Evolutionary conservation across 2,797 vertebrate genomes (phyloP), one percentile per base, ranked within the genome.

Genomic region (Gorsachius magnificus): DNA sequence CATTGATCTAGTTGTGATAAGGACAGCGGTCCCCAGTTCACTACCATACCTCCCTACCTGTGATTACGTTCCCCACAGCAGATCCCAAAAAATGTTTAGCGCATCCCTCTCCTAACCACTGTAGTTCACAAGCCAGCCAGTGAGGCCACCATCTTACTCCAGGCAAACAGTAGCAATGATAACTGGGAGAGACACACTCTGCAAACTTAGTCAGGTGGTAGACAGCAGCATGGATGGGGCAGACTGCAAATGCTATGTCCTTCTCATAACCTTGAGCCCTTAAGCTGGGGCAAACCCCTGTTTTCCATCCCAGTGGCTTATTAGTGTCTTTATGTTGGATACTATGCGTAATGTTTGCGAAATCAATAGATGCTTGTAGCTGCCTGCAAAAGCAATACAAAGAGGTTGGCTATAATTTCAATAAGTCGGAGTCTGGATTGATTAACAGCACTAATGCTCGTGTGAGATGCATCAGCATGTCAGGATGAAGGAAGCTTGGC

Each of bases 401-500:
- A 85, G 29, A 87, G 11, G 15, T 26, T 53, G 33, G 4, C 85
- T 87, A 24, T 51, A 45, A 85, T 57, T 83, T 83, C 22, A 71
- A 28, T 60, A 79, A 68, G 43, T 36, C 50, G 26, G 33, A 72
- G 26, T 46, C n/a, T 76, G 70, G 46, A 65, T 10, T 87, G 57
- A 91, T 88, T 88, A 91, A 16, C 14, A 56, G 26, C 3, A 9
- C 35, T 90, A 84, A 92, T 36, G 14, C 31, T 64, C 53, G 18
- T 26, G 60, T 57, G 77, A 95, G 50, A 66, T 60, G 36, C 57
- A 86, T 22, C n/a, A 60, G n/a, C 61, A 50, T 13, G 33, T 57
- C 50, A 88, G 50, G n/a, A 60, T 65, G 80, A 86, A 81, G 58
- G 36, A 90, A 96, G 11, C 15, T 83, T 33, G 81, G 35, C 33